phyloP scores from a whole-genome alignment of 2,113 vertebrate genomes.

The Upupa epops region DNA sequence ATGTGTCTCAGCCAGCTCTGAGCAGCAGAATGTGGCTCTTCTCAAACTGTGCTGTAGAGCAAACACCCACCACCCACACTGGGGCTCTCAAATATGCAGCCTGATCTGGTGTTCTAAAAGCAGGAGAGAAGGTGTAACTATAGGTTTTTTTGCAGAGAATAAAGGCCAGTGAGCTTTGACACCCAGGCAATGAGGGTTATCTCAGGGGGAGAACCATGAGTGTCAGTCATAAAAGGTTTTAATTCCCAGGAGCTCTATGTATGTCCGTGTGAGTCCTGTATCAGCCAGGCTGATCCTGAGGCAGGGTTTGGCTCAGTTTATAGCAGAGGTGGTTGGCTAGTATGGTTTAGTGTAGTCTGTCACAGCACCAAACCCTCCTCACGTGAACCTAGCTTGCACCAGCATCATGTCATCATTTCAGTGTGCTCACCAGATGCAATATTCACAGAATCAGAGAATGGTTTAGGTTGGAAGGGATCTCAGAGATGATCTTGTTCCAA shows the following conservation, averaged over 20 bases:
- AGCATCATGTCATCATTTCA: background rate
- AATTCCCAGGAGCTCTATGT: background rate
- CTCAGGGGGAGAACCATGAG: background rate
- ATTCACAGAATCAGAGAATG: no score
- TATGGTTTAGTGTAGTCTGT: accelerated
- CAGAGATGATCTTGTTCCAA: no score
- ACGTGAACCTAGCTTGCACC: background rate
- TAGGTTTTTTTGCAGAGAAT: background rate
- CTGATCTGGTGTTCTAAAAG: background rate
- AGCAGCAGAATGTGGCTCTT: background rate
- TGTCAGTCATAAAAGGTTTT: background rate
- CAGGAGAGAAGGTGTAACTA: background rate
- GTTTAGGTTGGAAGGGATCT: no score
- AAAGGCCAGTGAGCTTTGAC: background rate
- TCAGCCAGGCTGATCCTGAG: background rate
- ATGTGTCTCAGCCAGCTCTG: background rate
- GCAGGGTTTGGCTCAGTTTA: background rate
- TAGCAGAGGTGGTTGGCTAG: background rate
- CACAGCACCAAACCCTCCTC: background rate
- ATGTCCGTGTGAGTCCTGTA: background rate
- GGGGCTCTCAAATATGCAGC: background rate
- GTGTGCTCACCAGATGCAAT: background rate
- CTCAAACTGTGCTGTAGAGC: background rate
- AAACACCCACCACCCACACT: accelerated
- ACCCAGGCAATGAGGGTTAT: background rate